Evolutionary conservation across 2,113 vertebrate species (phyloP), one percentile per base, ranked within the genome.

Genomic region (Aldabrachelys gigantea): DNA sequence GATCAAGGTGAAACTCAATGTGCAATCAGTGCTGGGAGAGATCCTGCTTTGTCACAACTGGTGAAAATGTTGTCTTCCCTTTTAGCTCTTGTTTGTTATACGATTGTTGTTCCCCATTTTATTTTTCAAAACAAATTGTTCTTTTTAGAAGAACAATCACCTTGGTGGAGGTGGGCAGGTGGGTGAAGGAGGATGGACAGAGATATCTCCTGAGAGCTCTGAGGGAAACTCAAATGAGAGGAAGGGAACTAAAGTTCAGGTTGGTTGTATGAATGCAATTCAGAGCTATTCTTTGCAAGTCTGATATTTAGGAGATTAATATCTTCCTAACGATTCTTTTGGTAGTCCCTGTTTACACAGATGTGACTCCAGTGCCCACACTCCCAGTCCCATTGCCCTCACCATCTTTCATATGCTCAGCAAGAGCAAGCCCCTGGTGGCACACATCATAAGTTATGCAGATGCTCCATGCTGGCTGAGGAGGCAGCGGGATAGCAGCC

Each of bases 1-100:
- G 93, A 96, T 97, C 92, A 95, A 96, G 97, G 96, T 96, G 93
- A 95, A 95, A 88, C 62, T 91, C 38, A 1, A 31, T 85, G 91
- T 96, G 79, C 85, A 90, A 94, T 79, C 81, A 91, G 79, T 79
- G 79, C 89, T 78, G 87, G 56, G 54, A 90, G 38, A 81, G 89
- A 94, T 93, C 90, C 93, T 92, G 75, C 91, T 96, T 96, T 96
- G 80, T 95, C 79, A 56, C 2, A 8, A 49, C 85, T 83, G 85
- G 95, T 57, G 89, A 93, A 95, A 97, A 95, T 91, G 80, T 54
- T n/a, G 93, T 88, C 79, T 88, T 96, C 93, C 19, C 90, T 89
- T 96, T 88, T 94, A 79, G 93, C 89, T 92, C 41, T 78, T 78
- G 75, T 25, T 44, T 44, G 75, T 25, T 76, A 13, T 44, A 76